Base-by-base conservation (phyloP, 2,113 vertebrate species). In the Xiphophorus hellerii region DNA sequence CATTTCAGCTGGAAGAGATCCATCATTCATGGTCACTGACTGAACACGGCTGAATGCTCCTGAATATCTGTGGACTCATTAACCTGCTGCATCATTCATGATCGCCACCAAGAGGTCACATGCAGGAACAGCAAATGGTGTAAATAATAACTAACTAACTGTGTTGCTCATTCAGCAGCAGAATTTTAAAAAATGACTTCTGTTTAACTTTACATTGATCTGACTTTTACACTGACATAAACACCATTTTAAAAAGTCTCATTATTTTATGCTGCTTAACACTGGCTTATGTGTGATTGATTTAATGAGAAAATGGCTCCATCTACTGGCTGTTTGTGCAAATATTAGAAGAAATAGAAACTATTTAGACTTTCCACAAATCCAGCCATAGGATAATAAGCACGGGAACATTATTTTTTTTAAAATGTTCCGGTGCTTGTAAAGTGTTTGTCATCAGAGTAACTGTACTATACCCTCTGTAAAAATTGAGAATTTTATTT, bases 231-330 rank as follows among this genome's bases (percentile, higher is more conserved):
- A 20, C 29, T 22, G 62, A 64, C 10, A 17, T 30, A 31, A 31
- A 8, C 20, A 22, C 30, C 17, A 5, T 31, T 10, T 2, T 14
- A 64, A 33, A 58, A 22, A 25, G 17, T 58, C 5, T 58, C 51
- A 22, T n/a, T n/a, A 51, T 20, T 22, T 58, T 22, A 25, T 58
- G 51, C 27, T 35, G 20, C 7, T 7, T 17, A 5, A 74, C 3
- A 22, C 29, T 25, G 0, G 25, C 71, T 69, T 1, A 31, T 13
- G 28, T 64, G 11, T 0, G 20, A 35, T 66, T 5, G 20, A 33
- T 37, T 66, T 22, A 5, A 61, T 62, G 30, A 73, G 71, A 30
- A 72, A 30, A 33, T 85, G 69, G 67, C 88, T 70, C 90, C 81
- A 80, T 62, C 86, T 84, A 61, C 83, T 86, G 92, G 82, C 20